Evolutionary conservation across 1,140 invertebrate genomes (phyloP).

Genomic region (Gryon sp.): DNA sequence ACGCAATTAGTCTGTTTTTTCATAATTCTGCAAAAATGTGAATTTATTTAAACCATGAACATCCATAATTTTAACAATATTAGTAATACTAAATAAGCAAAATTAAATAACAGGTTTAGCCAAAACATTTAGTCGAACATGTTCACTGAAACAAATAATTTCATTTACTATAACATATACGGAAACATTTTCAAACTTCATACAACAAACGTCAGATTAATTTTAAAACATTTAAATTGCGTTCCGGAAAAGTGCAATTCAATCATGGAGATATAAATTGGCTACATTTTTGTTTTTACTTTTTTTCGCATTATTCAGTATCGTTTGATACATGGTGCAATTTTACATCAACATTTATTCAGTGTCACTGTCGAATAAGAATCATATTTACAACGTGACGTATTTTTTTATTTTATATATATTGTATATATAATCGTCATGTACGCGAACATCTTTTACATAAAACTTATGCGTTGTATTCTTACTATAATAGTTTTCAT

Average conservation of each 20-base stretch:
- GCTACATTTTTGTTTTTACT: background rate
- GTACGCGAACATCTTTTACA: conserved; percentile 39
- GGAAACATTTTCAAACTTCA: too few species aligned
- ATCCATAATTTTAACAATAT: too few species aligned
- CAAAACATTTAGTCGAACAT: too few species aligned
- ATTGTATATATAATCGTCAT: conserved; percentile 16
- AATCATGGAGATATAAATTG: conserved; percentile 1
- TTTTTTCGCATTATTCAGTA: background rate
- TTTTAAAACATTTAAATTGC: background rate
- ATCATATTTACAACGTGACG: conserved; percentile 69
- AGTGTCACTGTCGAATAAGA: conserved; percentile 8
- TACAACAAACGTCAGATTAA: too few species aligned
- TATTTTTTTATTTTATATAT: conserved; percentile 45
- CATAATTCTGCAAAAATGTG: too few species aligned
- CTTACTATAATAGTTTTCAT: conserved; percentile 65
- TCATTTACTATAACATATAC: too few species aligned
- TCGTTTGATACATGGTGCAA: background rate
- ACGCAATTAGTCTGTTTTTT: too few species aligned
- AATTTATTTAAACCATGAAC: too few species aligned
- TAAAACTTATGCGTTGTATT: conserved; percentile 66
- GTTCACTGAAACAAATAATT: too few species aligned
- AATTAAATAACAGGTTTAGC: too few species aligned
- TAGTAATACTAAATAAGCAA: too few species aligned
- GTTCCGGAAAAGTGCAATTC: background rate
- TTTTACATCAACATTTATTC: conserved; percentile 1